Base-by-base conservation (phyloP, 2,888 invertebrate genomes). In the Chironomus riparius region DNA sequence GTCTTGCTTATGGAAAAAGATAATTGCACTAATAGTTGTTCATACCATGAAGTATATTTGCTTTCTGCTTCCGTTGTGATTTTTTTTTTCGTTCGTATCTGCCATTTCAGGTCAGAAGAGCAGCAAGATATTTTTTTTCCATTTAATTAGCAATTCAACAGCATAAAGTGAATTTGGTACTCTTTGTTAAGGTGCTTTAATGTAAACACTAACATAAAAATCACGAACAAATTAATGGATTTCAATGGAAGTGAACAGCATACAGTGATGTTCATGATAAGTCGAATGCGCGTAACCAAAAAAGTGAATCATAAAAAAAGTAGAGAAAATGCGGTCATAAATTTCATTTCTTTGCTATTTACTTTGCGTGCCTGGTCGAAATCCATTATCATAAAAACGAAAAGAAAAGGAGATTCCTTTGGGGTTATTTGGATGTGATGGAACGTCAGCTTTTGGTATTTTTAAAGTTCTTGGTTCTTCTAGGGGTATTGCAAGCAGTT, bases 381-480 rank as follows among this genome's bases (percentile, higher is more conserved):
- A 74, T 74, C 74, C 74, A 74, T 74, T 74, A 74, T 68, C 74
- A 74, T 74, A 74, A 74, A 71, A 74, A 56, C 10, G 22, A 6
- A 56, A 6, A 5, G 18, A 18, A 18, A 18, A 3, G 15, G n/a
- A 56, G 2, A 3, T 18, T 3, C 56, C 4, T 18, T 56, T 7
- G 18, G 56, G 56, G 56, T 3, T 10, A 10, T 38, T 7, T 38
- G 10, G 10, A 38, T 7, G 10, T 38, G 28, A 28, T 38, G 38
- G 1, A 6, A 5, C 28, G 5, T 6, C 5, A 5, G 6, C 4
- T 4, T 1, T 28, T 24, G 4, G 2, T 24, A 24, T 24, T 24
- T 24, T 24, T 24, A n/a, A n/a, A n/a, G n/a, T n/a, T n/a, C n/a
- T n/a, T n/a, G n/a, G n/a, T n/a, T n/a, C n/a, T n/a, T n/a, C n/a